phyloP scores from a whole-genome alignment of 1,140 invertebrate species.

The Drosophila parvula region DNA sequence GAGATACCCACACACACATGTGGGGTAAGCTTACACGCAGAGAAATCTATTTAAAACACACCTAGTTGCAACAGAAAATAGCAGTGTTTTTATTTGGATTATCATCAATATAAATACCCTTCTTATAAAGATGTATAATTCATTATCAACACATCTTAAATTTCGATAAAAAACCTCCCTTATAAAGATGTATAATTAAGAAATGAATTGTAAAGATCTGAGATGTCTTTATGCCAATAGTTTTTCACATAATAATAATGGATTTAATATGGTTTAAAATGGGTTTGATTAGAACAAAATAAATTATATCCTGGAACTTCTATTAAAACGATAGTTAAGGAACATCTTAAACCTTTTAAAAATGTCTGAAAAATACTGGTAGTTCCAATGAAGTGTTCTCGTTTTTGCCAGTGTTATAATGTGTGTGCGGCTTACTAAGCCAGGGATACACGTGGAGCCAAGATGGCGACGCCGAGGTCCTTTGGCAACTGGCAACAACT shows the following conservation, averaged over 20 bases:
- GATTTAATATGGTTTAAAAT: no score
- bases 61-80: no score
- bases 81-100: no score
- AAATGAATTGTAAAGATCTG: neutral
- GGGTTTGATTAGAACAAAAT: no score
- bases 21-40: constrained; percentile 13
- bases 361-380: neutral
- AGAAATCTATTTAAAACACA: neutral
- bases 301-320: no score
- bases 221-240: neutral
- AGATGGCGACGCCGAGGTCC: constrained; percentile 49
- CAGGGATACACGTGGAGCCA: constrained; percentile 53
- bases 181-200: neutral
- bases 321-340: neutral
- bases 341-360: no score
- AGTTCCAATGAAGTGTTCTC: neutral
- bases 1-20: constrained; percentile 26
- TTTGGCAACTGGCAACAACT: constrained; percentile 29
- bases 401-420: constrained; percentile 20
- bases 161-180: neutral
- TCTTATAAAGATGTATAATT: no score
- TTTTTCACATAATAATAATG: neutral
- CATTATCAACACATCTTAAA: neutral
- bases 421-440: constrained; percentile 43
- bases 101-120: no score